Base-by-base conservation (phyloP, 1,140 invertebrate species). In the Drosophila bifasciata region DNA sequence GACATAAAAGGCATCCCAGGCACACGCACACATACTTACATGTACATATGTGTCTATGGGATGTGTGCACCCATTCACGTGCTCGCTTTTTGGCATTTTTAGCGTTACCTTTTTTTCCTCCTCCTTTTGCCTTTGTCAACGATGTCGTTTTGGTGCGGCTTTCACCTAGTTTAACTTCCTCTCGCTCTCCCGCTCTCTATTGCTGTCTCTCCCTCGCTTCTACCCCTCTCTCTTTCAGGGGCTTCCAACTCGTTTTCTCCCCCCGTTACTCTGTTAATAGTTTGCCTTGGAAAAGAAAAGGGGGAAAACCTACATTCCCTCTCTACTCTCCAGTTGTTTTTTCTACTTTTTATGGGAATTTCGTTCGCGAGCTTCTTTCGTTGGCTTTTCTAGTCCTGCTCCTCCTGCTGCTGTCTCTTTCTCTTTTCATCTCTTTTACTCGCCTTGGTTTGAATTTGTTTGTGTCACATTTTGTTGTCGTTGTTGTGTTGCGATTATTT, bases 401-500 rank as follows among this genome's bases (percentile, higher is more conserved):
- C 4, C 36, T 48, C 32, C n/a, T 48, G 45, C 36, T 62, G 39
- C 28, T 32, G 23, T 44, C 45, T 11, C 21, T 8, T 6, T 39
- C 3, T 16, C 25, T 52, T 11, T 63, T n/a, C 40, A 53, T 60
- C 50, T 52, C 16, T 23, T 56, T 46, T 49, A 40, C 21, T 19
- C 15, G 43, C 58, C 79, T 66, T 77, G 57, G 62, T 77, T 77
- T 74, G 67, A 71, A 75, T 78, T 81, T 80, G 64, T 86, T 36
- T 36, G 61, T 63, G 69, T 66, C 81, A 70, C 81, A 86, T 79
- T 86, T 86, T 88, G 81, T 81, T 85, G 79, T 66, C 66, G 60
- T 55, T 56, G 72, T 21, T 56, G 72, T 21, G 19, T 75, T 75
- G 67, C 56, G 77, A 79, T 85, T 84, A 84, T 63, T 78, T 79